phyloP scores from a whole-genome alignment of 2,797 vertebrate species.

The Girardinus metallicus region DNA sequence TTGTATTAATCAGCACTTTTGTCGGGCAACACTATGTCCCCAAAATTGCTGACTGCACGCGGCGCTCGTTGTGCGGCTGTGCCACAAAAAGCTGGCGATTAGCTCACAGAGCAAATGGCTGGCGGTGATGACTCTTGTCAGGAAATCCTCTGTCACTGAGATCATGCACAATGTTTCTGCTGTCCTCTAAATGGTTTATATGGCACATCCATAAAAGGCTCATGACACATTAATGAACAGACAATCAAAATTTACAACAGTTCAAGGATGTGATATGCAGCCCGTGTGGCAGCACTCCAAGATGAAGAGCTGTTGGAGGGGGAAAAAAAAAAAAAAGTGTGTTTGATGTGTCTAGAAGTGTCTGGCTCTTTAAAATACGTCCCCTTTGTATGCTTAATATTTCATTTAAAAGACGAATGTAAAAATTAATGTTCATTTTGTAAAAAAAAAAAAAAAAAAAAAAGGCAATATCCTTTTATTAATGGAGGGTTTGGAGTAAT shows the following conservation, averaged over 20 bases:
- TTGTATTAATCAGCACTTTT: slow-evolving; percentile 32
- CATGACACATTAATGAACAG: slow-evolving; percentile 9
- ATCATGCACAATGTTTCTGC: slow-evolving; percentile 14
- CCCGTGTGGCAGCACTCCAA: background rate
- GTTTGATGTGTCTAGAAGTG: background rate
- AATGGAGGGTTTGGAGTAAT: background rate
- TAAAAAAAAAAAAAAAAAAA: background rate
- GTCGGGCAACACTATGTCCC: slow-evolving; percentile 21
- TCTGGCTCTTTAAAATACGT: background rate
- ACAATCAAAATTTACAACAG: slow-evolving; percentile 8
- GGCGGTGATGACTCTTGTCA: slow-evolving; percentile 17
- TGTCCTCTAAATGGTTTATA: slow-evolving; percentile 17
- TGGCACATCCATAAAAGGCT: slow-evolving; percentile 15
- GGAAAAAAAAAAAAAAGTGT: background rate
- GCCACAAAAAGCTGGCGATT: slow-evolving; percentile 45
- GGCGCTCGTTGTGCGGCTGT: slow-evolving; percentile 29
- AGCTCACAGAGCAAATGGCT: slow-evolving; percentile 33
- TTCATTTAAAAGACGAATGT: background rate
- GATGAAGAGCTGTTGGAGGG: background rate
- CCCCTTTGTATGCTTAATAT: background rate
- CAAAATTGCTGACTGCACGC: slow-evolving; percentile 36
- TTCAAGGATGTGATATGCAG: background rate
- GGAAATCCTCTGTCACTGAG: slow-evolving; percentile 31
- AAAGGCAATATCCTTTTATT: background rate
- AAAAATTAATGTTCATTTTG: background rate